phyloP scores from a whole-genome alignment of 2,888 invertebrate genomes.

The Nephrotoma guestfalica region DNA sequence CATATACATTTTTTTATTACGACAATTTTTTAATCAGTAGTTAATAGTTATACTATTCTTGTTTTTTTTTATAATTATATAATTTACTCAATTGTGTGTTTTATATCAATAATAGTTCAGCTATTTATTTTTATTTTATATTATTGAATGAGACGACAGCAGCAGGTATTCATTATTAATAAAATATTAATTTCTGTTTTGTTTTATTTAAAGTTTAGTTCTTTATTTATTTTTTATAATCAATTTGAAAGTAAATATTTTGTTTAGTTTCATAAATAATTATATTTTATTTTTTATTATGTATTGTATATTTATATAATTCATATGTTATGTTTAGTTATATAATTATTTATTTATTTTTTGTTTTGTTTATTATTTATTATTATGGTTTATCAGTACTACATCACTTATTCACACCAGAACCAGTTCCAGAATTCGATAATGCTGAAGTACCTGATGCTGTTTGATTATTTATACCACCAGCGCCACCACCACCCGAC shows the following conservation, averaged over 20 bases:
- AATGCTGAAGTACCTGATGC: neutral
- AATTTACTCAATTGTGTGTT: neutral
- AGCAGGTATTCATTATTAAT: neutral
- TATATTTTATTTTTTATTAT: slow-evolving; percentile 7
- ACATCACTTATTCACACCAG: slow-evolving; percentile 20
- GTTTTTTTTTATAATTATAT: neutral
- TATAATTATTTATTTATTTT: slow-evolving; percentile 4
- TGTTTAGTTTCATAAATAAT: neutral
- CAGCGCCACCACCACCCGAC: slow-evolving; percentile 4
- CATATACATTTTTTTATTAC: slow-evolving; percentile 8
- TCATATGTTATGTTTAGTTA: slow-evolving; percentile 1
- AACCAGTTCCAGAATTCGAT: slow-evolving; percentile 12
- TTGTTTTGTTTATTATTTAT: slow-evolving; percentile 6
- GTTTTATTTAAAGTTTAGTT: neutral
- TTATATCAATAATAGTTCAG: slow-evolving; percentile 1
- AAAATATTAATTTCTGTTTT: slow-evolving; percentile 1
- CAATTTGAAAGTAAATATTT: slow-evolving; percentile 2
- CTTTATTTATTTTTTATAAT: slow-evolving; percentile 2
- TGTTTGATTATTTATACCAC: slow-evolving; percentile 5
- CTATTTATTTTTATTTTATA: neutral
- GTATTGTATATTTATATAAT: slow-evolving; percentile 7
- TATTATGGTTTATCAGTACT: slow-evolving; percentile 16
- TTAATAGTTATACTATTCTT: slow-evolving; percentile 6
- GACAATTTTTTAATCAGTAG: slow-evolving; percentile 5
- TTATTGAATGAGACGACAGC: slow-evolving; percentile 1